Conservation (phyloP, 1,140 invertebrate genomes). For the Sitobion miscanthi region DNA sequence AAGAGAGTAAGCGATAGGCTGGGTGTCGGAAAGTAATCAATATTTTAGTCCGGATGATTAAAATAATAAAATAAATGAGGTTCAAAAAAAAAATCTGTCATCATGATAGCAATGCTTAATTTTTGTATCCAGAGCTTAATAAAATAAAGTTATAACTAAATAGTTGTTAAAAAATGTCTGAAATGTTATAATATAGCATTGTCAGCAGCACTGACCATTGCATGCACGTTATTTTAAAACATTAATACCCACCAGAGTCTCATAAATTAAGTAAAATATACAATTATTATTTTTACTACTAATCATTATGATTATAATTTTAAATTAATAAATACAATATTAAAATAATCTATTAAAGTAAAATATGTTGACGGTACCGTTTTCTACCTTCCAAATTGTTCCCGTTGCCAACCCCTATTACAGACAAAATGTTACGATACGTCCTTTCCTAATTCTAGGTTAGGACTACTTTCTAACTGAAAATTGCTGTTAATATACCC, state of each 20-base stretch:
- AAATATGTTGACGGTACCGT: not conserved
- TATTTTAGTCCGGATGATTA: not conserved
- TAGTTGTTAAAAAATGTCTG: not conserved
- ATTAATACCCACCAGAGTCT: not conserved
- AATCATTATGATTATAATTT: not conserved
- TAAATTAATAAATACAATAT: not conserved
- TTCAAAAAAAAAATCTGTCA: not conserved
- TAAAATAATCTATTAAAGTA: not conserved
- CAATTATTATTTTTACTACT: not conserved
- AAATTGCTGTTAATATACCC: not conserved
- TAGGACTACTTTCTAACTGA: no score
- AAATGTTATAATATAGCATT: no score
- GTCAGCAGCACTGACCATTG: no score
- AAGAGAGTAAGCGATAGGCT: no score
- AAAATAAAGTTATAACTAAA: not conserved
- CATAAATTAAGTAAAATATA: not conserved
- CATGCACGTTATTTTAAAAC: no score
- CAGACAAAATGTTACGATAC: no score
- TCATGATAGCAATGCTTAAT: not conserved
- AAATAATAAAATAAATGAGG: not conserved
- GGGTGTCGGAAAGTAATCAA: no score
- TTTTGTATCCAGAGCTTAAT: not conserved
- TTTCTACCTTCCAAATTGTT: not conserved
- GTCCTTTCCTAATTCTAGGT: no score
- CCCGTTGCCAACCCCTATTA: no score